phyloP scores from a whole-genome alignment of 2,797 vertebrate genomes.

The Valencia hispanica region DNA sequence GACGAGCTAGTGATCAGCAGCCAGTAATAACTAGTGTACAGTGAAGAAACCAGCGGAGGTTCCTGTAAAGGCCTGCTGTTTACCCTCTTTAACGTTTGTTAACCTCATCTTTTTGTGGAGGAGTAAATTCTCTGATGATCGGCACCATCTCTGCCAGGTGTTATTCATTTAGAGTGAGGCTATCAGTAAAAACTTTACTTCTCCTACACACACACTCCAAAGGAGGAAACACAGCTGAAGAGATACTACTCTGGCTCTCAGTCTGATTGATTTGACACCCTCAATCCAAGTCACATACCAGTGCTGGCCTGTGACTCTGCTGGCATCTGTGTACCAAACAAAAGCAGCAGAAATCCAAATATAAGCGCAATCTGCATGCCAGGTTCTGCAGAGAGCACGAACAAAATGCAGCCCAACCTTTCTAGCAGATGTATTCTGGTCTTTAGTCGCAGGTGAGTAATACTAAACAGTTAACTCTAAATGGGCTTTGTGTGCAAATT shows the following conservation, averaged over 20 bases:
- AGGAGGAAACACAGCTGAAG: neutral
- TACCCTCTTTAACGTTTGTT: constrained; percentile 56
- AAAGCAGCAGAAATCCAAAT: constrained; percentile 10
- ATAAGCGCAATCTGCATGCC: constrained; percentile 21
- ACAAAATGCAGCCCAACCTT: neutral
- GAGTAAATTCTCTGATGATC: constrained; percentile 48
- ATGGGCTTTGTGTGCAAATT: neutral
- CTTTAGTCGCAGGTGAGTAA: neutral
- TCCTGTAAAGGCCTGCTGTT: constrained; percentile 29
- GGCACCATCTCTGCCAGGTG: constrained; percentile 56
- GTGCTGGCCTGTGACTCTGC: constrained; percentile 28
- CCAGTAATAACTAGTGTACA: constrained; percentile 44
- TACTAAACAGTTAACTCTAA: neutral
- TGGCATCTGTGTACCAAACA: constrained; percentile 22
- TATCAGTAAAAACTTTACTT: constrained; percentile 25
- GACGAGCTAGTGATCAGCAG: constrained; percentile 43
- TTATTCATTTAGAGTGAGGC: constrained; percentile 55
- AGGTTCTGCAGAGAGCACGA: neutral
- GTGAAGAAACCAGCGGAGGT: constrained; percentile 20
- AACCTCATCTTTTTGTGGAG: constrained; percentile 43
- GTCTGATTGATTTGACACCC: constrained; percentile 49
- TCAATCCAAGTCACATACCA: constrained; percentile 45
- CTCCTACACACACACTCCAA: constrained; percentile 1
- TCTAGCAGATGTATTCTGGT: neutral
- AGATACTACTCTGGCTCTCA: constrained; percentile 43